These are phyloP conservation scores for Myocastor coypus DNA, from an alignment of 2,113 vertebrate species.

Conservation along the genomic window DNA sequence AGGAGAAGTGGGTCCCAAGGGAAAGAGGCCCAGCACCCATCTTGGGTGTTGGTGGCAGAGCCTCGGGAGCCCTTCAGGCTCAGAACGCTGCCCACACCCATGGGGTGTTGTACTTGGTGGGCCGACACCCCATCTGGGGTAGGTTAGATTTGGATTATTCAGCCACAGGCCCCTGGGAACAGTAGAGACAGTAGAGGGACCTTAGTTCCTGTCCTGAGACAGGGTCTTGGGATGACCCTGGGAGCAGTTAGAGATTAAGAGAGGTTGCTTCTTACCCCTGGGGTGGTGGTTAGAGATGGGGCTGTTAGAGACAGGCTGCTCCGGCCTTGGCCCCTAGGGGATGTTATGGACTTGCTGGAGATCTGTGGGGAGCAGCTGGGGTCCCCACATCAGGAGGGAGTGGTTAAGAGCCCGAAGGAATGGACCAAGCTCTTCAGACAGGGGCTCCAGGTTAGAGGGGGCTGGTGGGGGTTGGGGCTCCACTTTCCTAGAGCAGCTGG, in stretches of 20 bases:
- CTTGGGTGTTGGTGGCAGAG: slow-evolving; percentile 24
- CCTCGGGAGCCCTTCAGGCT: not conserved
- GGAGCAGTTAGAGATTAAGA: slow-evolving; percentile 67
- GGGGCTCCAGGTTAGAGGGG: slow-evolving; percentile 49
- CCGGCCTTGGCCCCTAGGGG: not conserved
- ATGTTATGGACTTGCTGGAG: slow-evolving; percentile 25
- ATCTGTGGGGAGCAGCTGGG: not conserved
- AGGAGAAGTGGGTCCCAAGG: not conserved
- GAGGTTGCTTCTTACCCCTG: not conserved
- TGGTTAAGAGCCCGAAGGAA: slow-evolving; percentile 31
- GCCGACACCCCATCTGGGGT: not conserved
- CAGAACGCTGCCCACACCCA: not conserved
- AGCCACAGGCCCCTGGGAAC: not conserved
- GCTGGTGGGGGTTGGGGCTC: not conserved
- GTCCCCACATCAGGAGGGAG: not conserved
- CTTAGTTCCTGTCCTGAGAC: not conserved
- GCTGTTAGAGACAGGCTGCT: slow-evolving; percentile 13
- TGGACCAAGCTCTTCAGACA: not conserved
- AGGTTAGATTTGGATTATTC: not conserved
- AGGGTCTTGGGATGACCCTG: not conserved
- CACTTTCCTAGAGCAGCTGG: not conserved
- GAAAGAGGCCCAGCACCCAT: slow-evolving; percentile 32
- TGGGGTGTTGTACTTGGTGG: not conserved
- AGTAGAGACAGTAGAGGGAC: not conserved
- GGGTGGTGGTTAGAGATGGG: not conserved